A percentile compares a stretch with the other conserved stretches of the same genome.
phyloP scores from a whole-genome alignment of 2,888 invertebrate species.

The Chaetogeoica ovagalla region DNA sequence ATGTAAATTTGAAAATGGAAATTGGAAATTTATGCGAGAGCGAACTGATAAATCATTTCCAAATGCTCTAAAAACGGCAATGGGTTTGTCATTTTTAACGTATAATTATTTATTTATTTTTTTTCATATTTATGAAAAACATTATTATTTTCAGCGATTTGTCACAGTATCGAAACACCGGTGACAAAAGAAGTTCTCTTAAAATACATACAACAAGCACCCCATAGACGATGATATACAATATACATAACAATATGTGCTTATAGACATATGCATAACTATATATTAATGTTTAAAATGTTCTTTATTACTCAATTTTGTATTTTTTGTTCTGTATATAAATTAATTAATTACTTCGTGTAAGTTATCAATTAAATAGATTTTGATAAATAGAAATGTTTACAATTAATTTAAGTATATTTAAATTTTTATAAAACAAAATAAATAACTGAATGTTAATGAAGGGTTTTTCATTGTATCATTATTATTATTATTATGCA shows the following conservation, averaged over 20 bases:
- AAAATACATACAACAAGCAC: slow-evolving; percentile 65
- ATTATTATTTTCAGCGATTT: slow-evolving; percentile 70
- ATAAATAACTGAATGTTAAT: background rate
- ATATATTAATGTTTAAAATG: background rate
- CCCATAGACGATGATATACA: slow-evolving; percentile 14
- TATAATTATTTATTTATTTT: background rate
- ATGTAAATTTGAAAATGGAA: slow-evolving; percentile 78
- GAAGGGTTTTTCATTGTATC: no score
- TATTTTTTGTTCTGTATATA: slow-evolving; percentile 20
- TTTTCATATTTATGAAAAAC: background rate
- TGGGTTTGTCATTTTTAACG: slow-evolving; percentile 62
- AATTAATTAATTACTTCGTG: background rate
- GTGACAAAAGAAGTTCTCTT: slow-evolving; percentile 82
- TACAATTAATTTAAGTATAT: background rate
- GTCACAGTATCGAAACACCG: slow-evolving; percentile 78
- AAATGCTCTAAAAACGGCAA: slow-evolving; percentile 84
- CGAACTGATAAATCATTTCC: slow-evolving; percentile 96
- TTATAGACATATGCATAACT: background rate
- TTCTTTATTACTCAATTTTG: slow-evolving; percentile 3
- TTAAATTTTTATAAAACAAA: background rate
- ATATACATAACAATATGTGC: background rate
- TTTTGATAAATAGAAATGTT: background rate
- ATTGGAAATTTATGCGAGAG: slow-evolving; percentile 94
- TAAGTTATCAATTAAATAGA: slow-evolving; percentile 4
- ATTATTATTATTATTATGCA: no score